Evolutionary conservation across 2,888 invertebrate genomes (phyloP).

Genomic region (Eupithecia tripunctaria): DNA sequence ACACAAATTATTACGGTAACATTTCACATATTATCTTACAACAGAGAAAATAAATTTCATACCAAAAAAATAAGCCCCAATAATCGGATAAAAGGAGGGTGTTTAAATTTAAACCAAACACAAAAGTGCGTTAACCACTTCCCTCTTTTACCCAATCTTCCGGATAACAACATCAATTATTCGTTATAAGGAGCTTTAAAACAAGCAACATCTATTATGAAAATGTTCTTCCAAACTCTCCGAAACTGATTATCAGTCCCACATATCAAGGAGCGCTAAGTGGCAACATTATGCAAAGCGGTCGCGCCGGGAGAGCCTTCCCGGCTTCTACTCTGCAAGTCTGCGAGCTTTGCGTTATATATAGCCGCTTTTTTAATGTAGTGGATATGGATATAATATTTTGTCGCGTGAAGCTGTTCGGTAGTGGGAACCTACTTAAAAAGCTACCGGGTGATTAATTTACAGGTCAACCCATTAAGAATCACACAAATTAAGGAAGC

Average conservation of each 20-base stretch:
- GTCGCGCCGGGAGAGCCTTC: conserved; percentile 16
- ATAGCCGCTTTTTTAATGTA: neutral
- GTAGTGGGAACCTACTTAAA: neutral
- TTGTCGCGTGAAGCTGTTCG: neutral
- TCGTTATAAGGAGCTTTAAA: conserved; percentile 27
- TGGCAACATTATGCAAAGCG: conserved; percentile 69
- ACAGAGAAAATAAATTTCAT: neutral
- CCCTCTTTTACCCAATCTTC: conserved; percentile 15
- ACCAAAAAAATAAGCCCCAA: neutral
- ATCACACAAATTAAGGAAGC: neutral
- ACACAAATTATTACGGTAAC: neutral
- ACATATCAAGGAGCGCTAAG: conserved; percentile 59
- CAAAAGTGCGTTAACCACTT: conserved; percentile 18
- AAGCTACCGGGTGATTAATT: neutral
- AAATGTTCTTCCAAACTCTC: conserved; percentile 34
- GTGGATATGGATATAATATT: neutral
- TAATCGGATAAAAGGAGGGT: neutral
- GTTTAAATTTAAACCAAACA: neutral
- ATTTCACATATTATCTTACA: neutral
- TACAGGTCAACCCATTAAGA: neutral
- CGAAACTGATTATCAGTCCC: conserved; percentile 57
- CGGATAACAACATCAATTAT: conserved; percentile 31
- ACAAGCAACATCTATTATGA: conserved; percentile 31
- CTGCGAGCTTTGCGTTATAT: neutral
- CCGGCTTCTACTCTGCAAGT: neutral